Percentiles rank a stretch among this genome's conserved stretches.
Conservation (phyloP, 2,113 vertebrate species). For the Myanophis thanlyinensis region DNA sequence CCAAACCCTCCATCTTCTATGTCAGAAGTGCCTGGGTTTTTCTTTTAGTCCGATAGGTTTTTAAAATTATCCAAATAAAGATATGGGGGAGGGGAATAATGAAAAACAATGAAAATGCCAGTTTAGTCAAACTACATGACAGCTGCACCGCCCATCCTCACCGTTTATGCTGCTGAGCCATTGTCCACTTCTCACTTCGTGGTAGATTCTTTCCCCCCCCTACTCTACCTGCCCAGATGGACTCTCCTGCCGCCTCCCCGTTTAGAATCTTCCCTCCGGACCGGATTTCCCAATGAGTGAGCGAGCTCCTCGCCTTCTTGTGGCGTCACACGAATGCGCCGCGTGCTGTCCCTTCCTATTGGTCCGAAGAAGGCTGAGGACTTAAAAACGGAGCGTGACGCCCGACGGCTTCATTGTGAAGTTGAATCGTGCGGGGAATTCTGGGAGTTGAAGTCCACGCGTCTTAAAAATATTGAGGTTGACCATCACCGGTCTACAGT, state of each 20-base stretch:
- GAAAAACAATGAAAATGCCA: background rate
- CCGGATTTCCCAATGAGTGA: background rate
- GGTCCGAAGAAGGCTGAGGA: background rate
- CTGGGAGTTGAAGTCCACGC: background rate
- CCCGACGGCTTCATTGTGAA: too few species aligned
- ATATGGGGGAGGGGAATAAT: background rate
- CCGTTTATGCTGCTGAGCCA: background rate
- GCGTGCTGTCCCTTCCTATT: background rate
- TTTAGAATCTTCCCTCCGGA: background rate
- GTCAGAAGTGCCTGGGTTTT: background rate
- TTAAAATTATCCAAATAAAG: background rate
- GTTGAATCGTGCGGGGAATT: background rate
- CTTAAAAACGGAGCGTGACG: background rate
- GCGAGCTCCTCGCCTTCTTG: background rate
- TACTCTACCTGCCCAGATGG: too few species aligned
- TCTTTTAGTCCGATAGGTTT: background rate
- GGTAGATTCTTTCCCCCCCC: background rate
- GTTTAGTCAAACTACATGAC: background rate
- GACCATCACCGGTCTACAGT: background rate
- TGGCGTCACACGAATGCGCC: background rate
- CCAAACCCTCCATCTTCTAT: background rate
- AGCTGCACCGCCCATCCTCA: accelerated
- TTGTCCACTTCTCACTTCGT: background rate
- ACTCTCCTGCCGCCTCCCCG: background rate
- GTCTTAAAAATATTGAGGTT: background rate